Evolutionary conservation across 2,888 invertebrate genomes (phyloP).

Genomic region (Aricia artaxerxes): DNA sequence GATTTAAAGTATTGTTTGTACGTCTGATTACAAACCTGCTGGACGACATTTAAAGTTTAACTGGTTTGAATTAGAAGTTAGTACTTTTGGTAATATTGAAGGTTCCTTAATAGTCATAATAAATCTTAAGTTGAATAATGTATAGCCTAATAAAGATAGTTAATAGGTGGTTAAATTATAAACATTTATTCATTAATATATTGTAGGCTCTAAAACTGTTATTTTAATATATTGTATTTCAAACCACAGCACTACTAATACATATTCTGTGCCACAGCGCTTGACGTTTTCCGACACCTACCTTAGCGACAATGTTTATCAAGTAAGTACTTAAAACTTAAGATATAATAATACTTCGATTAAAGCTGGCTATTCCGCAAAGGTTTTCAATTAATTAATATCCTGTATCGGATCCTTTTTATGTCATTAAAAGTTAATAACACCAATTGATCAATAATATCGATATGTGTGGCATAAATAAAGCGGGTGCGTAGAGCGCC

Average conservation of each 20-base stretch:
- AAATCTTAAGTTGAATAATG: not conserved
- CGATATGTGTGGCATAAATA: conserved; percentile 56
- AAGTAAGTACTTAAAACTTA: not conserved
- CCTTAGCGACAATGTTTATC: too few relatives aligned
- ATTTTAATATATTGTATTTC: too few relatives aligned
- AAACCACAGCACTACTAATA: too few relatives aligned
- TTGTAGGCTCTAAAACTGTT: too few relatives aligned
- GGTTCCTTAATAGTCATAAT: too few relatives aligned
- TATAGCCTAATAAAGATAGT: not conserved
- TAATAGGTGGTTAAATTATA: too few relatives aligned
- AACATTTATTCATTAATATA: too few relatives aligned
- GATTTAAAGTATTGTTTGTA: conserved; percentile 6
- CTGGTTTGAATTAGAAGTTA: not conserved
- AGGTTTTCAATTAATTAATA: not conserved
- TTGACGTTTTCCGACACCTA: too few relatives aligned
- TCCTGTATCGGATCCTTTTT: not conserved
- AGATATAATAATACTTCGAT: not conserved
- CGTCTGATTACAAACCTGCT: conserved; percentile 9
- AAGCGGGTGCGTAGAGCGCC: conserved; percentile 48
- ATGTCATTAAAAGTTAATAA: not conserved
- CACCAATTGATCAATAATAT: conserved; percentile 34
- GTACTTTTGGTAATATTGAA: not conserved
- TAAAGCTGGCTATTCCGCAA: not conserved
- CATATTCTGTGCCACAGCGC: too few relatives aligned
- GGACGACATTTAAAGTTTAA: not conserved